Conservation (phyloP, 2,888 invertebrate species). For the Ochropleura plecta region DNA sequence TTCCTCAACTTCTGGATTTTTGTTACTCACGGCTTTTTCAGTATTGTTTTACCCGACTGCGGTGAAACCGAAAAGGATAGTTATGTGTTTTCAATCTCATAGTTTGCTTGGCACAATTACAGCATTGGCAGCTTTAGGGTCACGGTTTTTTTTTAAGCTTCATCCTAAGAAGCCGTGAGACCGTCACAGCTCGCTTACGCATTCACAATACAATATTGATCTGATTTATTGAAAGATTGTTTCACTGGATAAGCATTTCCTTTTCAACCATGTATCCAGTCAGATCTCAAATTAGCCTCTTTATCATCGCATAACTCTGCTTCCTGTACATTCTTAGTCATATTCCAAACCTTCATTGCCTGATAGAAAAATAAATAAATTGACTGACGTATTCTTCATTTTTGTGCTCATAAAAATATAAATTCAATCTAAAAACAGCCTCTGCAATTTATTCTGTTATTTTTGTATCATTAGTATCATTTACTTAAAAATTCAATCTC, state of each 20-base stretch:
- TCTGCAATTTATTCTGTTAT: neutral
- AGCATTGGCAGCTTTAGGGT: neutral
- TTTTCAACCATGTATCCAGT: conserved; percentile 16
- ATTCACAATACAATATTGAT: neutral
- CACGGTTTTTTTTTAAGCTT: neutral
- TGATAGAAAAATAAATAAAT: conserved; percentile 27
- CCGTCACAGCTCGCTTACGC: neutral
- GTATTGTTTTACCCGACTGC: neutral
- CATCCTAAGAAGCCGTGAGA: no score
- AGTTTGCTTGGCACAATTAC: no score
- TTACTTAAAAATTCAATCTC: neutral
- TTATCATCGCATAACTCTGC: conserved; percentile 32
- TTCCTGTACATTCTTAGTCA: conserved; percentile 43
- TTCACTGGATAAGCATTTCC: conserved; percentile 53
- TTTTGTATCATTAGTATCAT: neutral
- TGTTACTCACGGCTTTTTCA: neutral
- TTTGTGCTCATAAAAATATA: neutral
- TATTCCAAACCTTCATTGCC: conserved; percentile 9
- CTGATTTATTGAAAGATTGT: conserved; percentile 25
- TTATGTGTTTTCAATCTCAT: neutral
- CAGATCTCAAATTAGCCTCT: conserved; percentile 37
- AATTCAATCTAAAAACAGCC: neutral
- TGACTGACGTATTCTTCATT: conserved; percentile 8
- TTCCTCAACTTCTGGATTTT: neutral
- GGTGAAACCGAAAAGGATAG: neutral